Percentiles rank a stretch among this genome's conserved stretches.
Evolutionary conservation across 2,888 invertebrate species (phyloP).

Genomic region (Temnothorax unifasciatus): DNA sequence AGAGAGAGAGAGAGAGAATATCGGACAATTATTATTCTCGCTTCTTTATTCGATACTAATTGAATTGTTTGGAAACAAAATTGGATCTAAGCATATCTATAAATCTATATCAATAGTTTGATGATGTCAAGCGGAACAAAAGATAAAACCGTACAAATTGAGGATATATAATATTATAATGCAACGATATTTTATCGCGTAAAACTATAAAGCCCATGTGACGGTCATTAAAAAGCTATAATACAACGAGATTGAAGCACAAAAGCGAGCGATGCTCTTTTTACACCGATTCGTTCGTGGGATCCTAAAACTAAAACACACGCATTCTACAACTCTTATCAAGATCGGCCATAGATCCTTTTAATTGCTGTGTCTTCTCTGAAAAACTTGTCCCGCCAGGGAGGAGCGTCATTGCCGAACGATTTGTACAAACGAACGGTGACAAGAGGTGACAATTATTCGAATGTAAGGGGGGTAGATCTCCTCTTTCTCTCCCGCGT

Average conservation of each 20-base stretch:
- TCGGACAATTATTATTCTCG: not conserved
- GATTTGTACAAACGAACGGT: constrained; percentile 74
- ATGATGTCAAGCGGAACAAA: not conserved
- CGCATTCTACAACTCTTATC: constrained; percentile 51
- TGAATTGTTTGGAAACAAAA: not conserved
- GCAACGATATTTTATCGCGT: not conserved
- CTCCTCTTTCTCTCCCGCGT: constrained; percentile 7
- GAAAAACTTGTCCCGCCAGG: constrained; percentile 37
- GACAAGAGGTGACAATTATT: constrained; percentile 80
- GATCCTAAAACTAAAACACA: constrained; percentile 15
- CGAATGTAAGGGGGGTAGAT: constrained; percentile 72
- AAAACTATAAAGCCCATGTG: not conserved
- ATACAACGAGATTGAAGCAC: too few relatives aligned
- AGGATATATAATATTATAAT: not conserved
- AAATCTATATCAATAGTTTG: too few relatives aligned
- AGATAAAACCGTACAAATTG: not conserved
- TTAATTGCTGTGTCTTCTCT: constrained; percentile 39
- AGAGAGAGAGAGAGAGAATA: not conserved
- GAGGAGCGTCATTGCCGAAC: constrained; percentile 60
- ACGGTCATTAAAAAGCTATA: too few relatives aligned
- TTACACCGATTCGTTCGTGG: constrained; percentile 11
- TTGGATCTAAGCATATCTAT: not conserved
- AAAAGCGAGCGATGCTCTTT: not conserved
- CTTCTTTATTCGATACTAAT: not conserved
- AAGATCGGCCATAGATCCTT: constrained; percentile 52